These are phyloP conservation scores for Manduca sexta DNA, from an alignment of 1,140 invertebrate species.

Conservation along the genomic window DNA sequence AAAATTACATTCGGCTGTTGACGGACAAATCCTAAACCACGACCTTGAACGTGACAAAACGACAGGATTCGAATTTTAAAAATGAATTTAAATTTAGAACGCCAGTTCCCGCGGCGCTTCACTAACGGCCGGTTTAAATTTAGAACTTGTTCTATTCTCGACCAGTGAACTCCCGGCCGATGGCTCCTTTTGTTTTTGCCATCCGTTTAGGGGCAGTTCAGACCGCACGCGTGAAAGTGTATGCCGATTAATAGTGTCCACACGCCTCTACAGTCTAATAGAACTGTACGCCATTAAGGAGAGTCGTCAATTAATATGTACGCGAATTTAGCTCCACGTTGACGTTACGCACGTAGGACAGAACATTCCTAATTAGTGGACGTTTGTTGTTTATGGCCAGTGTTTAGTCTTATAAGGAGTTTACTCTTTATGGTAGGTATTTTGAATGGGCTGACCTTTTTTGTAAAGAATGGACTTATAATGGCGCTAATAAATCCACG, in stretches of 20 bases:
- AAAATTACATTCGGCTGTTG: constrained; percentile 35
- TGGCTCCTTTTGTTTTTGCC: constrained; percentile 61
- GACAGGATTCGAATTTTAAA: constrained; percentile 54
- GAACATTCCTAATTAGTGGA: no score
- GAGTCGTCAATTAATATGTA: no score
- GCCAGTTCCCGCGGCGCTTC: constrained; percentile 55
- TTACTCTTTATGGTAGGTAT: no score
- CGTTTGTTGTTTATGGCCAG: no score
- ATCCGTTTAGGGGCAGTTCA: constrained; percentile 16
- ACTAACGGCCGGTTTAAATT: constrained; percentile 64
- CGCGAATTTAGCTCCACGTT: no score
- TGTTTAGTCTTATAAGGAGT: no score
- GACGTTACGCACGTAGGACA: no score
- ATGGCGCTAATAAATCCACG: background rate
- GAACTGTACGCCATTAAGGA: no score
- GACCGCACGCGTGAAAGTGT: background rate
- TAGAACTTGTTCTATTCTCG: constrained; percentile 67
- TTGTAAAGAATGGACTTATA: no score
- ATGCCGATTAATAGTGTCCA: no score
- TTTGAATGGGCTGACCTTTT: no score
- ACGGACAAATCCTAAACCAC: constrained; percentile 32
- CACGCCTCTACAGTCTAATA: no score
- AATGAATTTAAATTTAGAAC: constrained; percentile 53
- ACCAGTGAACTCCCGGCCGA: constrained; percentile 61
- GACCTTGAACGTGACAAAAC: constrained; percentile 69